Conservation (phyloP, 2,113 vertebrate genomes). For the Grantiella picta region DNA sequence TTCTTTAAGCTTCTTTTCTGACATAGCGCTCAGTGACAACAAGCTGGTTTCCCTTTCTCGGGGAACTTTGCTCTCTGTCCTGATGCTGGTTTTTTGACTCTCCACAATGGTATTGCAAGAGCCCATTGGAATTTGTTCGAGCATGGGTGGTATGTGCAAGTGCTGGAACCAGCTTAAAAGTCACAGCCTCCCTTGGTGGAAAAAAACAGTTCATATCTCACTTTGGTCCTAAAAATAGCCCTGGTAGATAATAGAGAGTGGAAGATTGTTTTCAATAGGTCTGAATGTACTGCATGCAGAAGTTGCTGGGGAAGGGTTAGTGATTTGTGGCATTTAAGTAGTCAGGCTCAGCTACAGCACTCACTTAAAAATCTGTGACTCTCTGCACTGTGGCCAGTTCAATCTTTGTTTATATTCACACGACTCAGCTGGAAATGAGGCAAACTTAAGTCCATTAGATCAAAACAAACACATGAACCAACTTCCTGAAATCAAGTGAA, state of each 20-base stretch:
- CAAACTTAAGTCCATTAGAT: neutral
- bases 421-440: neutral
- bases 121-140: conserved; percentile 3
- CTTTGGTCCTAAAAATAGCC: conserved; percentile 41
- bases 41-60: neutral
- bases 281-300: conserved; percentile 41
- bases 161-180: neutral
- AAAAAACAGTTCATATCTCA: conserved; percentile 31
- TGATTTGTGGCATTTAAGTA: neutral
- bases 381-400: neutral
- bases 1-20: neutral
- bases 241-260: conserved; percentile 35
- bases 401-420: neutral
- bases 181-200: neutral
- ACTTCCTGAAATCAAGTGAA: neutral
- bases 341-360: neutral
- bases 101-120: neutral
- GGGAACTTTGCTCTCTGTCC: neutral
- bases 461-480: neutral
- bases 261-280: conserved; percentile 28
- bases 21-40: neutral
- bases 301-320: neutral
- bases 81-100: neutral
- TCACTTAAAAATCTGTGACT: neutral
- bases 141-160: neutral